Percentiles rank a stretch among this genome's conserved stretches.
Evolutionary conservation across 2,797 vertebrate species (phyloP).

Genomic region (Falco biarmicus): DNA sequence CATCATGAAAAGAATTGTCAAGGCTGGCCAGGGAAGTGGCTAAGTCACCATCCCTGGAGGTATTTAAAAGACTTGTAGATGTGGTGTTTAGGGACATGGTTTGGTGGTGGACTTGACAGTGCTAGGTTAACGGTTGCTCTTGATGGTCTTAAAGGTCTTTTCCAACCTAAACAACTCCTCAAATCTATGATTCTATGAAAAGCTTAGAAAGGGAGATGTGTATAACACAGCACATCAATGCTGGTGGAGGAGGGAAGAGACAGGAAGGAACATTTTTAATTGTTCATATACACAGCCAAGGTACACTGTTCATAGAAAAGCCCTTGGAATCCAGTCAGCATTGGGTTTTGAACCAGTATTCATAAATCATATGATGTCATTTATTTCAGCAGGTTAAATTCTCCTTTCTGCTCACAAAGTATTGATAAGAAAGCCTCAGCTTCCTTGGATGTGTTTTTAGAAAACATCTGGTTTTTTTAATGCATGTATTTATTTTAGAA

Average conservation of each 20-base stretch:
- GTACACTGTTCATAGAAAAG: background rate
- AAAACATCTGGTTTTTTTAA: background rate
- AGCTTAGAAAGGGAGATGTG: background rate
- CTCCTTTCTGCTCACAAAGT: background rate
- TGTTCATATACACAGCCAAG: background rate
- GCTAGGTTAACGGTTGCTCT: background rate
- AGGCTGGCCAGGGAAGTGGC: background rate
- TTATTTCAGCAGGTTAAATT: background rate
- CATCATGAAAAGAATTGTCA: background rate
- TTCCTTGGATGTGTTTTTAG: background rate
- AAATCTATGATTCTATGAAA: background rate
- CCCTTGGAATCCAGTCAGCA: background rate
- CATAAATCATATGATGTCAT: background rate
- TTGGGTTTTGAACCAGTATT: background rate
- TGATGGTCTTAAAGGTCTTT: background rate
- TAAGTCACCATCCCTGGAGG: background rate
- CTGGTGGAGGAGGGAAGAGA: background rate
- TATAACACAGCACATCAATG: background rate
- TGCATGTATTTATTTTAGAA: background rate
- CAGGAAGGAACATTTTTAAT: background rate
- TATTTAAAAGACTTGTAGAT: fast-evolving
- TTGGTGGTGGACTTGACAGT: background rate
- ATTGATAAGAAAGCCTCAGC: background rate
- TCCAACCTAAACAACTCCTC: background rate
- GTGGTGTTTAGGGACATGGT: no score